Base-by-base conservation (phyloP, 2,888 invertebrate species). In the Zonitis immaculata region DNA sequence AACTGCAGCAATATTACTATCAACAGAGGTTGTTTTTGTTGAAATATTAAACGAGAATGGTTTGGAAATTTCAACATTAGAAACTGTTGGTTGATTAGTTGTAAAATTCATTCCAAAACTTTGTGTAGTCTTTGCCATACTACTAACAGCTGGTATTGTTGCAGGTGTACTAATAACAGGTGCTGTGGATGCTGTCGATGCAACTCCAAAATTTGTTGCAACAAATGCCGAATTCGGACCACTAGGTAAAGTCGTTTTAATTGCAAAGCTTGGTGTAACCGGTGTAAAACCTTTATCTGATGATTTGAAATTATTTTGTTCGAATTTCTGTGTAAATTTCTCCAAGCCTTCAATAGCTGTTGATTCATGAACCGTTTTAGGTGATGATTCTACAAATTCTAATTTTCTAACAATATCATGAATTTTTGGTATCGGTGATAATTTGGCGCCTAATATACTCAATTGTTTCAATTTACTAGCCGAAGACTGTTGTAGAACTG, bases 311-410 rank as follows among this genome's bases (percentile, higher is more conserved):
- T 51, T 42, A 18, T 48, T 47, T 16, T 45, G 16, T 27, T 56
- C 49, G 11, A 56, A 56, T 44, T 46, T 52, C 9, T 47, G 26
- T 7, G 56, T 28, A 14, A 56, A 56, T 28, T 50, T 53, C 50
- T 56, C 52, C 18, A 56, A 49, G 16, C 47, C 44, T 44, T 53
- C 47, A 26, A 56, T 50, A 2, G 56, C 51, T 18, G 51, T 44
- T 20, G 35, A 14, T n/a, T 44, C 44, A 8, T 30, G 3, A 2
- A 32, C 30, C 1, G 51, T 28, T 49, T 65, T 58, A 8, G 67
- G 69, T 25, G 68, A 66, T 9, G 68, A 67, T 45, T 69, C 67
- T 4, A 57, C 50, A 52, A 71, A 71, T 51, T 62, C 58, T 20
- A 65, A 52, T 43, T 55, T 59, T 52, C 50, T 66, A 9, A 54